Conservation (phyloP, 2,888 invertebrate genomes). For the Habrosyne pyritoides region DNA sequence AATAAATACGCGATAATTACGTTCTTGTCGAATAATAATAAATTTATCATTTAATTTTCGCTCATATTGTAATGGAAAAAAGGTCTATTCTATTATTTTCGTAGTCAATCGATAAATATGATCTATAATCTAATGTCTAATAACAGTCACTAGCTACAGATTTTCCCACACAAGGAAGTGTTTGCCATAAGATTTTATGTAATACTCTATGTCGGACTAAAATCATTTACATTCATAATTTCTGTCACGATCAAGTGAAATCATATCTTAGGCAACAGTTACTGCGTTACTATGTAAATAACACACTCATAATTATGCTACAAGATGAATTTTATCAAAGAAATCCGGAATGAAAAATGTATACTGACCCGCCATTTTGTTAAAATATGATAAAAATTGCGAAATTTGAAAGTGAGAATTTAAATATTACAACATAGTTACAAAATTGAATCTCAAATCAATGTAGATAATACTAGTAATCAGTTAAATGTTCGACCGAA, state of each 20-base stretch:
- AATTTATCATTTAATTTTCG: too few species aligned
- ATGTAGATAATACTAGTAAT: conserved; percentile 6
- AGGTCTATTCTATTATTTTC: too few species aligned
- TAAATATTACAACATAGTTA: neutral
- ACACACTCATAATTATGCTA: neutral
- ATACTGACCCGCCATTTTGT: neutral
- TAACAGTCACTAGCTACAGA: neutral
- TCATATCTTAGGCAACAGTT: conserved; percentile 1
- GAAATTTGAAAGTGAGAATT: neutral
- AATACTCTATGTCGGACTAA: neutral
- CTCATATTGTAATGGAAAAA: too few species aligned
- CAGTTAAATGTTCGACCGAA: neutral
- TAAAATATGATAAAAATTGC: neutral
- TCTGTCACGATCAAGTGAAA: neutral
- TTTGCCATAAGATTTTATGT: neutral
- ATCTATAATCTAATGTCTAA: neutral
- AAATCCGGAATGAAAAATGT: neutral
- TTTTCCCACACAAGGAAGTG: neutral
- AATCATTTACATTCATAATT: neutral
- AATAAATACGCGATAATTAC: too few species aligned
- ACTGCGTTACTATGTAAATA: neutral
- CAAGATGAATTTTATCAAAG: neutral
- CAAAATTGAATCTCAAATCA: neutral
- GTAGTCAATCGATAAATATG: too few species aligned
- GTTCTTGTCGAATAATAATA: too few species aligned